These are phyloP conservation scores for Andrena trimmerana DNA, from an alignment of 2,888 invertebrate species.

Conservation along the genomic window DNA sequence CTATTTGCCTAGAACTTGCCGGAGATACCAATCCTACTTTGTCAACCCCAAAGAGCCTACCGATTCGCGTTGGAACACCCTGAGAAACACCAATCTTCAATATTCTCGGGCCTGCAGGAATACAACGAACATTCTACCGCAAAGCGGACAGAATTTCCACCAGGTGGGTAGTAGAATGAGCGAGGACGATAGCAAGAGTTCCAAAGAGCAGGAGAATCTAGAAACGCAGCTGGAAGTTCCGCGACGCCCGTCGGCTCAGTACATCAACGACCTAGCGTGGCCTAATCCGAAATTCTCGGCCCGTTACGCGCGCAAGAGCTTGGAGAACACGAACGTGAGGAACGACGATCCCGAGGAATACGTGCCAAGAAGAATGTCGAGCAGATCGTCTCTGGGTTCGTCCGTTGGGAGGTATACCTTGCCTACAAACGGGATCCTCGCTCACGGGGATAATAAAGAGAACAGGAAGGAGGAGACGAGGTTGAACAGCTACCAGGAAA, in stretches of 20 bases:
- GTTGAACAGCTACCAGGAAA: background rate
- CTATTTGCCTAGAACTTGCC: conserved; percentile 74
- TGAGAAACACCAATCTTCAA: conserved; percentile 28
- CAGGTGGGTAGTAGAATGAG: conserved; percentile 27
- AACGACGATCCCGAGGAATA: conserved; percentile 9
- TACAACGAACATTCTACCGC: conserved; percentile 28
- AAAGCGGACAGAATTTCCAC: background rate
- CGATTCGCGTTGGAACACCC: conserved; percentile 12
- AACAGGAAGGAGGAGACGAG: background rate
- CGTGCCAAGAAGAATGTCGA: background rate
- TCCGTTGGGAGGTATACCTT: background rate
- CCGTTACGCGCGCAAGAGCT: conserved; percentile 71
- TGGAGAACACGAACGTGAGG: conserved; percentile 76
- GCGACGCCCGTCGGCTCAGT: background rate
- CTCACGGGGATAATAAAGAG: conserved; percentile 1
- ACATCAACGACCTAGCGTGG: background rate
- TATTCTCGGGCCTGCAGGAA: conserved; percentile 35
- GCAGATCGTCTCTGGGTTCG: background rate
- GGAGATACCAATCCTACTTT: conserved; percentile 69
- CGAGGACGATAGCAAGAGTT: background rate
- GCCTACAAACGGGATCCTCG: background rate
- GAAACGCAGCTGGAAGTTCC: background rate
- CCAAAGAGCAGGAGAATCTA: background rate
- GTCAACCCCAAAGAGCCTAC: conserved; percentile 28
- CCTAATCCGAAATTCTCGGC: conserved; percentile 62